These are phyloP conservation scores for Magallana nippona DNA, from an alignment of 2,888 invertebrate species.

Conservation along the genomic window DNA sequence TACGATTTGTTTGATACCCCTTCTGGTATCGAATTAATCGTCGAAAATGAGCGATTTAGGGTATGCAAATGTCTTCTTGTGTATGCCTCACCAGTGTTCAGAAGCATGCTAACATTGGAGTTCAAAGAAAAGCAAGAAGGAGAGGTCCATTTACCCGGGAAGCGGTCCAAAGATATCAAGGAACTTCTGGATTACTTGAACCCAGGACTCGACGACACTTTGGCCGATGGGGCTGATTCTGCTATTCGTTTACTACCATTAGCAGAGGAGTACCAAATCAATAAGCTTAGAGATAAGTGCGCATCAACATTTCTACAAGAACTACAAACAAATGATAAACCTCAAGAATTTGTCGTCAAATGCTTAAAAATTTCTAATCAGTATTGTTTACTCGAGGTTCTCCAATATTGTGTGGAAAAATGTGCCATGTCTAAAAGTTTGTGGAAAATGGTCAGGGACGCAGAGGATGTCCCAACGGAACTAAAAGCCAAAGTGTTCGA, in stretches of 20 bases:
- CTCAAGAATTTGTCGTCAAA: constrained; percentile 53
- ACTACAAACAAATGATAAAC: constrained; percentile 41
- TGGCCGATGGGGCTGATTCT: constrained; percentile 49
- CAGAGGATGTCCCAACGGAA: constrained; percentile 47
- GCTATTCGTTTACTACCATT: constrained; percentile 57
- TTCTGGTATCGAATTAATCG: constrained; percentile 54
- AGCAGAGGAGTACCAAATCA: constrained; percentile 62
- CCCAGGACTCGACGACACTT: constrained; percentile 55
- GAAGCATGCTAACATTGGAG: constrained; percentile 60
- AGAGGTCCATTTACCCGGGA: constrained; percentile 57
- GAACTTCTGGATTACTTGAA: constrained; percentile 60
- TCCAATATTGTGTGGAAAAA: constrained; percentile 43
- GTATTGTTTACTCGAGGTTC: constrained; percentile 38
- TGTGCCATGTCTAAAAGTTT: constrained; percentile 50
- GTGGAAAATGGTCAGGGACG: constrained; percentile 50
- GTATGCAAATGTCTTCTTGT: constrained; percentile 58
- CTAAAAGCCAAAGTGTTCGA: constrained; percentile 57
- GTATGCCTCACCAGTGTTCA: constrained; percentile 62
- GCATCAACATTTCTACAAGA: constrained; percentile 55
- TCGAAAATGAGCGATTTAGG: constrained; percentile 52
- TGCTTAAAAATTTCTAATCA: constrained; percentile 52
- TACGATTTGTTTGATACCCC: constrained; percentile 39
- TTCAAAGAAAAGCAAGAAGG: constrained; percentile 59
- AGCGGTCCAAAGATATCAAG: constrained; percentile 51
- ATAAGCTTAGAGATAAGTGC: constrained; percentile 58